These are phyloP conservation scores for Myotis findleyi DNA, from an alignment of 2,797 vertebrate species.

Conservation along the genomic window DNA sequence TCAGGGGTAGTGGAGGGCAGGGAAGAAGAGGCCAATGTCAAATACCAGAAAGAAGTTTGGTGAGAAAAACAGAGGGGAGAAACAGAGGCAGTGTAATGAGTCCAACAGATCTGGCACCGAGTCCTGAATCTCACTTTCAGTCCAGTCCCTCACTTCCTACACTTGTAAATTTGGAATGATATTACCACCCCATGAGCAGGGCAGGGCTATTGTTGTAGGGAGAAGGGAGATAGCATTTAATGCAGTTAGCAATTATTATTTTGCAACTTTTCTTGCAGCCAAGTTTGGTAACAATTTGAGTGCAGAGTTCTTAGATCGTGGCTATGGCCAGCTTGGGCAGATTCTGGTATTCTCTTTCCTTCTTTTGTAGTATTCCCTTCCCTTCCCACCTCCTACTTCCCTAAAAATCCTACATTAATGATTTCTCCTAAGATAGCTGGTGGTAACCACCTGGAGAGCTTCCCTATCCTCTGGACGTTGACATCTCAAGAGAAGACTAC, in stretches of 20 bases:
- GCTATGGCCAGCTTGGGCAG: not conserved
- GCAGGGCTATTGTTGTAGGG: not conserved
- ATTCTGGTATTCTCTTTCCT: not conserved
- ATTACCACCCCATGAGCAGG: not conserved
- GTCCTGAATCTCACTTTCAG: not conserved
- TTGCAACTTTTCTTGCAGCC: not conserved
- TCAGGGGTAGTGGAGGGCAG: not conserved
- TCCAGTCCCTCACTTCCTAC: not conserved
- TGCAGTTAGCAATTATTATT: not conserved
- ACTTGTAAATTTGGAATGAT: not conserved
- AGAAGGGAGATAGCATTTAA: not conserved
- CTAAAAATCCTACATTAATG: not conserved
- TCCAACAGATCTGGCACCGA: not conserved
- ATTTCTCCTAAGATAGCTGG: not conserved
- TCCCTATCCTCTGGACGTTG: not conserved
- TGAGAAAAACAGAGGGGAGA: not conserved
- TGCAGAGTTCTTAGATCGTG: not conserved
- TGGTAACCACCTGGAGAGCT: not conserved
- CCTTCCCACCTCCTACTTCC: not conserved
- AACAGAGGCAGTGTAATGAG: not conserved
- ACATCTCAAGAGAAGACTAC: slow-evolving; percentile 39
- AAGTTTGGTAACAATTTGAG: not conserved
- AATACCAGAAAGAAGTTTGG: not conserved
- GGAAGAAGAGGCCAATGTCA: not conserved
- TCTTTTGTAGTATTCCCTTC: not conserved